Evolutionary conservation across 1,140 invertebrate species (phyloP), one percentile per base, ranked within the genome.

Genomic region (Drosophila setifemur): DNA sequence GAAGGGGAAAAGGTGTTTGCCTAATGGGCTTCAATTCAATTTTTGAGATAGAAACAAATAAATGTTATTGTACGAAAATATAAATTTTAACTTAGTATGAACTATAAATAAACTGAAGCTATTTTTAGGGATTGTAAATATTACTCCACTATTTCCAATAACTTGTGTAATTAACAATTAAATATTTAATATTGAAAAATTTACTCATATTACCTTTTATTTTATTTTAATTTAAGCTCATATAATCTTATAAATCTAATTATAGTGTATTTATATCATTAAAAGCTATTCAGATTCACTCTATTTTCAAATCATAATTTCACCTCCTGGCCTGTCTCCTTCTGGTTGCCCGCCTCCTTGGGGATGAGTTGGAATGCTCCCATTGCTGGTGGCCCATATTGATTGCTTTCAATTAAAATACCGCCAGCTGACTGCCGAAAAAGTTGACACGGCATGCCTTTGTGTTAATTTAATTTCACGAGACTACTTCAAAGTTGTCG

Each of bases 371-470:
- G 39, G 6, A 9, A 37, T 31, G 50, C 23, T 35, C 11, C 11
- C 28, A 33, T 7, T 50, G 19, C 14, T 31, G 28, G 8, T 29
- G 4, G 52, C 64, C 37, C 28, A 60, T 75, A 85, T 85, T 86
- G 79, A 85, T 85, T 85, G 75, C 74, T 67, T 85, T 85, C 81
- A 85, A 85, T 85, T 85, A 85, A 85, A 85, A 86, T 79, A 63
- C 79, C 71, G 35, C 66, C 81, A 72, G 52, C 55, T 79, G 58
- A 50, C 69, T 78, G 53, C 42, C 44, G 39, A 60, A 73, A 72
- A 83, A 52, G 77, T 76, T 60, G 78, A 69, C 57, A 58, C 53
- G 78, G 58, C 74, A 55, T 74, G 78, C 74, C 70, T 74, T 71
- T 85, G 78, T 77, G 73, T 86, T 83, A 83, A 83, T 83, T 83